phyloP scores from a whole-genome alignment of 2,113 vertebrate genomes.

The Gadus macrocephalus region DNA sequence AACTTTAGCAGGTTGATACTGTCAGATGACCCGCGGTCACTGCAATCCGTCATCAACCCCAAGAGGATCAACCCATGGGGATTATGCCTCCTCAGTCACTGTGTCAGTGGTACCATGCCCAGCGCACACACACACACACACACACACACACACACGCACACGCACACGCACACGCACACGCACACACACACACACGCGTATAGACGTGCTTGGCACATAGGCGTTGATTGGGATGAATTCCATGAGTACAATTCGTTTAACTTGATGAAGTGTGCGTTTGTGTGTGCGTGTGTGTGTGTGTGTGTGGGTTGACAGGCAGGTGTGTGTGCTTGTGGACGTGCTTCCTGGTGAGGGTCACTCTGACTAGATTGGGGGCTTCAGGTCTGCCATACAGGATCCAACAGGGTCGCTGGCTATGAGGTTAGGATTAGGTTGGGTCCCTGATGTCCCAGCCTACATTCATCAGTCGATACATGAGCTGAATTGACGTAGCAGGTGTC shows the following conservation, averaged over 20 bases:
- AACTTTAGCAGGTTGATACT: conserved; percentile 15
- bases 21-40: conserved; percentile 19
- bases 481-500: too few relatives aligned
- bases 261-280: background rate
- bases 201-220: background rate
- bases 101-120: conserved; percentile 22
- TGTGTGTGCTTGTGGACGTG: background rate
- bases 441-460: too few relatives aligned
- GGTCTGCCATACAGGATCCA: background rate
- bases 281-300: background rate
- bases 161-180: background rate
- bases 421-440: too few relatives aligned
- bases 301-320: background rate
- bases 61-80: conserved; percentile 3
- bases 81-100: conserved; percentile 39
- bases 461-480: too few relatives aligned
- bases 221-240: background rate
- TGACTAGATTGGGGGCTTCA: background rate
- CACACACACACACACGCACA: too few relatives aligned
- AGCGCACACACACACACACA: background rate
- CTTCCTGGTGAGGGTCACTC: conserved; percentile 9
- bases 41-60: conserved; percentile 41
- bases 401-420: too few relatives aligned
- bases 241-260: too few relatives aligned
- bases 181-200: background rate